Base-by-base conservation (phyloP, 2,888 invertebrate species). In the Pterostichus niger region DNA sequence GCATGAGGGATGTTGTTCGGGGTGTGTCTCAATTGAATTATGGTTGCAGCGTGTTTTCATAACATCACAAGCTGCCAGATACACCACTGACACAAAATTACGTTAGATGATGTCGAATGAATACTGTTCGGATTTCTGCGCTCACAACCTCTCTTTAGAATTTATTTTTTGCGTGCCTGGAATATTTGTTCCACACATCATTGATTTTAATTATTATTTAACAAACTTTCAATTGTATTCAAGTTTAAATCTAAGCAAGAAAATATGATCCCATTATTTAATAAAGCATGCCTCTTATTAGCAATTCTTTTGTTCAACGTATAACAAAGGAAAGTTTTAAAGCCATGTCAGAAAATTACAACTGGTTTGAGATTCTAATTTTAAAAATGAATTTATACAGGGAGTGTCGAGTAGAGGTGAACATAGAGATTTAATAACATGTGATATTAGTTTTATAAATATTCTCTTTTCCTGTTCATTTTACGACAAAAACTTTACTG, bases 41-140 rank as follows among this genome's bases (percentile, higher is more conserved):
- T 44, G 68, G 44, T 40, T 71, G 15, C 46, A 71, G 15, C 40
- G 17, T 68, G 68, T 68, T 40, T 68, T 44, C 68, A 68, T 68
- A 68, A 71, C 68, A 71, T 71, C 68, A 71, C 44, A 71, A 71
- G 68, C 68, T 40, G 15, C 11, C 24, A 15, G 6, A 44, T 44
- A 40, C 68, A 17, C 68, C 44, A 71, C 68, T 44, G 68, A 71
- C 24, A 44, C 44, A 68, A 40, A 71, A 71, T 71, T 71, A 71
- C 17, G 68, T 71, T 71, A 71, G 68, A 46, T 71, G 68, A 71
- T 71, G 68, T 71, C 15, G 68, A 71, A 71, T 71, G 68, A 71
- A 71, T 71, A 44, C 44, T 71, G 68, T 44, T 71, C 17, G 68
- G 68, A 71, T 71, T 71, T 71, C 31, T 71, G 68, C 68, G 44